Base-by-base conservation (phyloP, 1,140 invertebrate genomes). In the Microplitis mediator region DNA sequence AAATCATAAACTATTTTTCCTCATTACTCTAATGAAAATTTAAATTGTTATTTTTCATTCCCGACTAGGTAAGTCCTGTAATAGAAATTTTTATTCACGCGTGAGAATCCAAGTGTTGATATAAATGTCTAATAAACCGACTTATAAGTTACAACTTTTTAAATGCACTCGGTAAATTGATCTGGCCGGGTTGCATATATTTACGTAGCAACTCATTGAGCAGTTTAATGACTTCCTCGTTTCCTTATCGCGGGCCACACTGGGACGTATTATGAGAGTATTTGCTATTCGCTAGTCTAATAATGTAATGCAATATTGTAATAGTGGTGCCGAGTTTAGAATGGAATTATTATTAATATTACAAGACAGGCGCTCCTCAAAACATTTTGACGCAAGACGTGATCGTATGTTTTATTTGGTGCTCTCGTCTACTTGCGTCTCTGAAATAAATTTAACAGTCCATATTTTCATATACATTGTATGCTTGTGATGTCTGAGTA, bases 161-260 rank as follows among this genome's bases (percentile, higher is more conserved):
- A 63, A 63, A 63, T 60, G 54, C 56, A 66, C 32, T 6, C 13
- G 62, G 34, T 54, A 68, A 56, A 73, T 73, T 11, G 51, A 58
- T 52, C 39, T 13, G 52, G 13, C 64, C 23, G 23, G 2, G 23
- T 16, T 50, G 54, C 60, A 60, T 67, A 68, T 62, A 63, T 56
- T 67, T 68, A 73, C 61, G 64, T n/a, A 68, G 58, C 39, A 32
- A 62, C 52, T 70, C 61, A 63, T 69, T 35, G 23, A 51, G 62
- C 35, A 69, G 62, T 56, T 51, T 75, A 75, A 75, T 75, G 65
- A 75, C 74, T 75, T 75, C 74, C 74, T 75, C 51, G 35, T 65
- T 65, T 65, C 63, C 63, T 65, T 65, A 65, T 65, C 63, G 39
- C 63, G 63, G 63, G 16, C 63, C 45, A 50, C 60, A 50, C 39